Conservation (phyloP, 2,888 invertebrate genomes). For the Cephalotes varians region DNA sequence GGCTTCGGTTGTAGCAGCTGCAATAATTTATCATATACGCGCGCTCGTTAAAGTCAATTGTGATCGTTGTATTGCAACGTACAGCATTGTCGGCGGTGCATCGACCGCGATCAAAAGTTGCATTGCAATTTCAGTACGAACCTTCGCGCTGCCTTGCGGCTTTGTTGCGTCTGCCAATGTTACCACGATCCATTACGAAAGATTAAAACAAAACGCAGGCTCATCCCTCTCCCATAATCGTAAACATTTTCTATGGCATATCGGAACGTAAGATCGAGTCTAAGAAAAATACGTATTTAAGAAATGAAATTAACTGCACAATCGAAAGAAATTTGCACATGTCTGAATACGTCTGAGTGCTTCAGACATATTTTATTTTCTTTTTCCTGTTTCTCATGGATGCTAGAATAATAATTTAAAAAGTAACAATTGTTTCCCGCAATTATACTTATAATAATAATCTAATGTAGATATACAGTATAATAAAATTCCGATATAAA, state of each 20-base stretch:
- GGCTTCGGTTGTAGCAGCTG: slow-evolving; percentile 21
- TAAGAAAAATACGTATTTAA: not conserved
- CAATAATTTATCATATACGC: slow-evolving; percentile 54
- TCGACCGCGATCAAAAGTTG: slow-evolving; percentile 56
- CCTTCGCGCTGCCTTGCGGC: slow-evolving; percentile 17
- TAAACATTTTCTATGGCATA: slow-evolving; percentile 17
- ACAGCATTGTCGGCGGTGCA: slow-evolving; percentile 44
- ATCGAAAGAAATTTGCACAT: not conserved
- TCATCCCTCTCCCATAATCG: slow-evolving; percentile 26
- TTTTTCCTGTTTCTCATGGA: slow-evolving; percentile 21
- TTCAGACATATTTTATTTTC: slow-evolving; percentile 12
- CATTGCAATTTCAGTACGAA: slow-evolving; percentile 41
- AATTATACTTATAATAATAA: not conserved
- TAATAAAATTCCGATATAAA: not conserved
- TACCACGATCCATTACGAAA: slow-evolving; percentile 47
- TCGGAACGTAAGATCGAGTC: slow-evolving; percentile 11
- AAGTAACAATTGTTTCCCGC: not conserved
- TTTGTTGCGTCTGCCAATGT: slow-evolving; percentile 32
- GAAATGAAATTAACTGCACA: slow-evolving; percentile 25
- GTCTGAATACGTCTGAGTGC: not conserved
- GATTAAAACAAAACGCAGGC: slow-evolving; percentile 33
- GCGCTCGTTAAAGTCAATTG: slow-evolving; percentile 56
- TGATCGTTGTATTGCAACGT: slow-evolving; percentile 49
- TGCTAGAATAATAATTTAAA: not conserved
- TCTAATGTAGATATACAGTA: not conserved